Percentiles rank a stretch among this genome's conserved stretches.
Evolutionary conservation across 1,140 invertebrate species (phyloP).

Genomic region (Pristionchus pacificus): DNA sequence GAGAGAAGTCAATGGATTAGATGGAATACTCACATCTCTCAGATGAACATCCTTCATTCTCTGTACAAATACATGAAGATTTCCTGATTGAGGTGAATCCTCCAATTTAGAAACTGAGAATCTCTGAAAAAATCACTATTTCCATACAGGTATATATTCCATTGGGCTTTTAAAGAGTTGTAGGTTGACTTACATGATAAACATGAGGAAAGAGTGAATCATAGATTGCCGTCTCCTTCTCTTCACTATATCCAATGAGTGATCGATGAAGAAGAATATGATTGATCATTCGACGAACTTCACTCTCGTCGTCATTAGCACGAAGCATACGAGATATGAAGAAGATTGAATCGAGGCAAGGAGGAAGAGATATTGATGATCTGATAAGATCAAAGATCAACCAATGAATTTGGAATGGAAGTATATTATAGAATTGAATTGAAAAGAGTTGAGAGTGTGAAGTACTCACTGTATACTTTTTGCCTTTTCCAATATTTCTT

Average conservation of each 20-base stretch:
- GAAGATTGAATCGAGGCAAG: not conserved
- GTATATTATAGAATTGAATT: not conserved
- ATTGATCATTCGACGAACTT: not conserved
- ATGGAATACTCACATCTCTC: not conserved
- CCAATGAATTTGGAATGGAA: not conserved
- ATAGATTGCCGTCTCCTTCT: not conserved
- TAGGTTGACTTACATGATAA: not conserved
- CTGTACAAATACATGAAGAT: not conserved
- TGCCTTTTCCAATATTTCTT: not conserved
- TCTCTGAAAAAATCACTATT: not conserved
- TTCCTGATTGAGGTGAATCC: not conserved
- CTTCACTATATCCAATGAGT: not conserved
- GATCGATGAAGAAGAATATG: not conserved
- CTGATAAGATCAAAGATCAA: not conserved
- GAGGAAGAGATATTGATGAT: too few species aligned
- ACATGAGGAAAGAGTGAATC: not conserved
- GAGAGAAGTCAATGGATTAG: not conserved
- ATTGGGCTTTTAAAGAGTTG: not conserved
- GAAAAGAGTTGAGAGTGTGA: not conserved
- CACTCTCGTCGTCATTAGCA: not conserved
- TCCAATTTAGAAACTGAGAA: not conserved
- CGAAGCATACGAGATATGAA: not conserved
- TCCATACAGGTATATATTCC: not conserved
- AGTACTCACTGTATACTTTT: not conserved
- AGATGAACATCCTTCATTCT: not conserved